A percentile compares a stretch with the other conserved stretches of the same genome.
Evolutionary conservation across 1,140 invertebrate species (phyloP).

Genomic region (Eriosoma lanigerum): DNA sequence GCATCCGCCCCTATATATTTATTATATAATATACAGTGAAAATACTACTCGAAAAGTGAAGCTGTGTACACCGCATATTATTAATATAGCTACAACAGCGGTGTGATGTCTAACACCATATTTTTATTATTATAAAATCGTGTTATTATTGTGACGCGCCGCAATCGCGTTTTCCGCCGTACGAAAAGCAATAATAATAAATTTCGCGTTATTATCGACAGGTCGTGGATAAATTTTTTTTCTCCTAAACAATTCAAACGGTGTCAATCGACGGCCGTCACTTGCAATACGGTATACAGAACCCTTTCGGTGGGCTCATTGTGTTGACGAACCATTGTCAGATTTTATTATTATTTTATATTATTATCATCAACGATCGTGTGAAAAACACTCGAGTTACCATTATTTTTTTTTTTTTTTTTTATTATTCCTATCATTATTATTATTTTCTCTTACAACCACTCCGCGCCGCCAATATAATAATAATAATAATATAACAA

Average conservation of each 20-base stretch:
- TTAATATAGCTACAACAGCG: background rate
- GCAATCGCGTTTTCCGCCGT: background rate
- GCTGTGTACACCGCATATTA: background rate
- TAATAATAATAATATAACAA: background rate
- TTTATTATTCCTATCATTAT: slow-evolving; percentile 9
- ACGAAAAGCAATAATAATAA: slow-evolving; percentile 16
- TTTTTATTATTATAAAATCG: too few relatives aligned
- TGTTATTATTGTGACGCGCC: background rate
- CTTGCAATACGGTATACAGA: background rate
- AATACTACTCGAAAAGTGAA: slow-evolving; percentile 14
- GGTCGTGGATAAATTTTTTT: background rate
- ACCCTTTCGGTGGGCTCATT: slow-evolving; percentile 46
- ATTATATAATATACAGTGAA: too few relatives aligned
- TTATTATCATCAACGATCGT: slow-evolving; percentile 35
- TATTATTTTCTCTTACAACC: slow-evolving; percentile 5
- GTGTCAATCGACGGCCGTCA: slow-evolving; percentile 38
- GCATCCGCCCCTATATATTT: background rate
- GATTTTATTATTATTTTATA: slow-evolving; percentile 8
- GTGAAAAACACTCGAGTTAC: slow-evolving; percentile 41
- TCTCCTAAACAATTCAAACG: slow-evolving; percentile 1
- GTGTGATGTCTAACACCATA: too few relatives aligned
- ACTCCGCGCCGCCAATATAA: background rate
- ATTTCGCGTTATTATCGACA: slow-evolving; percentile 41
- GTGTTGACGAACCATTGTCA: slow-evolving; percentile 38
- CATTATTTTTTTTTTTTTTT: background rate